Conservation (phyloP, 2,797 vertebrate species). For the Sorex maritimensis region DNA sequence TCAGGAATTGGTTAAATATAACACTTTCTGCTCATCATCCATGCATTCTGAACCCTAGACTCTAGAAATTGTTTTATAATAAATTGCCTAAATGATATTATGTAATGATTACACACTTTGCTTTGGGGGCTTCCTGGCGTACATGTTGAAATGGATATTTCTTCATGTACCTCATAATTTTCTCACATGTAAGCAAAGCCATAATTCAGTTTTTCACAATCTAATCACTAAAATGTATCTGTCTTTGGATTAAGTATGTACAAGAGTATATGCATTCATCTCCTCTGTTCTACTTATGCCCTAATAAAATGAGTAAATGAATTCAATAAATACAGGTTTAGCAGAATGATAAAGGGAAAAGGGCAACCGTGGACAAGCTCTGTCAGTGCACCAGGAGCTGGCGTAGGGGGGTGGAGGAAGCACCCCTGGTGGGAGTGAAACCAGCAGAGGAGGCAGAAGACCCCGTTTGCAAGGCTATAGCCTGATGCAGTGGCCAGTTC, state of each 20-base stretch:
- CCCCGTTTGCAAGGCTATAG: background rate
- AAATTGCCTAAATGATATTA: background rate
- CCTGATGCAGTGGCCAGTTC: background rate
- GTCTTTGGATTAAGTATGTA: slow-evolving; percentile 4
- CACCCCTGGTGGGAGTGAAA: background rate
- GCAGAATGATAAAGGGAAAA: background rate
- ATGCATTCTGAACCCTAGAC: slow-evolving; percentile 24
- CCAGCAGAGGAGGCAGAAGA: background rate
- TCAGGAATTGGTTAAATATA: slow-evolving; percentile 53
- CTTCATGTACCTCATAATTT: slow-evolving; percentile 47
- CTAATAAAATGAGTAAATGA: background rate
- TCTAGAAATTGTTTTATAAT: slow-evolving; percentile 28
- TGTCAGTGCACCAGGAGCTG: background rate
- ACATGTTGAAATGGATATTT: slow-evolving; percentile 7
- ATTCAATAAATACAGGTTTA: slow-evolving; percentile 35
- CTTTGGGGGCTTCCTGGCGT: background rate
- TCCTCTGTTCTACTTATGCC: slow-evolving; percentile 9
- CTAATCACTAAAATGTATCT: slow-evolving; percentile 40
- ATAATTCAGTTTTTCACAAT: slow-evolving; percentile 53
- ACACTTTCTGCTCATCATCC: background rate
- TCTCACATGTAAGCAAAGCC: background rate
- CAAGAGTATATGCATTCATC: background rate
- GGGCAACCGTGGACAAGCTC: background rate
- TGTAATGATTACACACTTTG: background rate
- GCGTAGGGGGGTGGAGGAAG: background rate